Base-by-base conservation (phyloP, 2,797 vertebrate species). In the Staurois parvus region DNA sequence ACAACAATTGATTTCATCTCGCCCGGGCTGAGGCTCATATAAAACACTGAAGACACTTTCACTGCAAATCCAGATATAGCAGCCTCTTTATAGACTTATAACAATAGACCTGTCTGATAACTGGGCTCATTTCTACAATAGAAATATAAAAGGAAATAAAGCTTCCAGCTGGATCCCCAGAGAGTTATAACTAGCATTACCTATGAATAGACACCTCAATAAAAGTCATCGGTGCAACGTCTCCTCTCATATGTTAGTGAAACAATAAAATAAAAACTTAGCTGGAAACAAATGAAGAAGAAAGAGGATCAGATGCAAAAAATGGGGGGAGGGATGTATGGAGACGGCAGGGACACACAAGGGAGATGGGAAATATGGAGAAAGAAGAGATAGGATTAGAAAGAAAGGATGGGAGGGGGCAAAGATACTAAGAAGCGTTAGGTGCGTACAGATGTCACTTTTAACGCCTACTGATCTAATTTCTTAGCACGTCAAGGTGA, bases 301-400 rank as follows among this genome's bases (percentile, higher is more conserved):
- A 64, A 56, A n/a, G 42, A 76, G 68, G 29, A 66, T 72, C 19
- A 42, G 30, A 83, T 19, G 40, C 29, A 66, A 59, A 66, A 72
- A 28, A 4, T 42, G 52, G 73, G 34, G 34, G 24, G 73, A 76
- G 73, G 64, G 62, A 59, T 59, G 52, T 59, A 59, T 59, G n/a
- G 34, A 15, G 73, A 76, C 42, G 64, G 37, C 48, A 42, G 34
- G 48, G 7, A 76, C 10, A 79, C 88, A 84, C 81, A 84, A 88
- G 84, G 87, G 84, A 88, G 84, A 37, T 79, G 73, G 85, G 88
- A 85, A 84, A 90, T 34, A 52, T 88, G 88, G 85, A 88, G 83
- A 88, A 85, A 72, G n/a, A 68, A 40, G 6, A 70, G 26, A 77
- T 28, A 24, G 52, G 59, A 77, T 29, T 52, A 77, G 67, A 80